Percentiles rank a stretch among this genome's conserved stretches.
These are phyloP conservation scores for Mixornis gularis DNA, from an alignment of 2,113 vertebrate species.

Conservation along the genomic window DNA sequence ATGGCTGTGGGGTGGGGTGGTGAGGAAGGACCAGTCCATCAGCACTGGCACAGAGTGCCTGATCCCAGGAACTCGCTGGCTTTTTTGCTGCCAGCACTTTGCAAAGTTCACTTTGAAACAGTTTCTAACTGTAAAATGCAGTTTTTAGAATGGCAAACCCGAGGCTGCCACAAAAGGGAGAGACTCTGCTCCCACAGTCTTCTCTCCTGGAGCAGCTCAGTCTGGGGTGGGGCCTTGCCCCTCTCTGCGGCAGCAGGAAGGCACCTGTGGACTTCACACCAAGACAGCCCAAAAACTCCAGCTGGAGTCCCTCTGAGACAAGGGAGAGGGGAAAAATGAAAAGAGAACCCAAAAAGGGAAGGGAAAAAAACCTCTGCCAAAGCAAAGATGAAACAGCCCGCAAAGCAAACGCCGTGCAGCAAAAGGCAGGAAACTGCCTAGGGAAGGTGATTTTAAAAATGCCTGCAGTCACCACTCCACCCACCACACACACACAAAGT, in stretches of 20 bases:
- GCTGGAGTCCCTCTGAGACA: background rate
- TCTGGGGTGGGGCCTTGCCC: fast-evolving
- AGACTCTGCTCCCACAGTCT: background rate
- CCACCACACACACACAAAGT: background rate
- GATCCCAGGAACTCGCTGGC: fast-evolving
- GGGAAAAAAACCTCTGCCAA: background rate
- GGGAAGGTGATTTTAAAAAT: background rate
- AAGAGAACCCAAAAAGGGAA: background rate
- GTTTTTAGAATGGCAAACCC: background rate
- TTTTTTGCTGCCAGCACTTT: background rate
- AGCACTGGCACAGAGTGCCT: fast-evolving
- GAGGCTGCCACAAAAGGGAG: background rate
- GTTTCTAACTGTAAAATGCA: background rate
- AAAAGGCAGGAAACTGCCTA: background rate
- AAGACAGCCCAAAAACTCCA: background rate
- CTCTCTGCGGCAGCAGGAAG: fast-evolving
- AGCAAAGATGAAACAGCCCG: background rate
- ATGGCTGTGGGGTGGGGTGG: background rate
- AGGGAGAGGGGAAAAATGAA: fast-evolving
- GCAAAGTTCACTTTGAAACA: background rate
- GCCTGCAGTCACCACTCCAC: fast-evolving
- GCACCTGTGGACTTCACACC: background rate
- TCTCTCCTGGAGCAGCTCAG: background rate
- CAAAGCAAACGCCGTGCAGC: background rate
- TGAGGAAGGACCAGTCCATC: background rate